Evolutionary conservation across 2,113 vertebrate genomes (phyloP), one percentile per base, ranked within the genome.

Genomic region (Caracal caracal): DNA sequence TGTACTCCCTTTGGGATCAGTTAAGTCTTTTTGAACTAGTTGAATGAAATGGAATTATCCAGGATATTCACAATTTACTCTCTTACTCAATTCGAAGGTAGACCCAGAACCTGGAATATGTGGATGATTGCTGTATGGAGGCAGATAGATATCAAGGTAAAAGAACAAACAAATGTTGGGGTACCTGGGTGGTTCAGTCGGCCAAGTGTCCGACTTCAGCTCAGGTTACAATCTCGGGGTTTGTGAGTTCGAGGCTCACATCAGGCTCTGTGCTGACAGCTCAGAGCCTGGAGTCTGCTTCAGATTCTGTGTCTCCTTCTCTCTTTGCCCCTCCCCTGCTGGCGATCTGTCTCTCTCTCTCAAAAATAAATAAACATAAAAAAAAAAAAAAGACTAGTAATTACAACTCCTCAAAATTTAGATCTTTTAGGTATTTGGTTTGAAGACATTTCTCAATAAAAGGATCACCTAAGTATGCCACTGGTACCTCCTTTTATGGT

Each of bases 371-470:
- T 9, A 59, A 59, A 24, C 56, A 59, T 59, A 22, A 9, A 59
- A 56, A 56, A 53, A 56, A 53, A 56, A 59, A 59, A 59, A 5
- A 22, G 56, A 0, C 24, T 3, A 49, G 56, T 56, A 63, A 35
- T 63, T 80, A 35, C 56, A 53, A 6, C 66, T 82, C 20, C 20
- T 47, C 35, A 35, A 66, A 66, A 47, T 15, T 47, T 11, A n/a
- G 49, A 33, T 19, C 26, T 0, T 82, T 19, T 24, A 33, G 2
- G 11, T 87, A 79, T 88, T 65, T 92, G 6, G 10, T 56, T 56
- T 70, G 79, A 85, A 96, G 78, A 81, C 35, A 17, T 66, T 94
- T 97, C n/a, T 75, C 15, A 35, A 4, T 66, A 59, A 88, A 33
- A 70, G 37, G 20, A 71, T 61, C 20, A 82, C 82, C n/a, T 47